Evolutionary conservation across 2,888 invertebrate genomes (phyloP).

Genomic region (Eurytoma adleriae): DNA sequence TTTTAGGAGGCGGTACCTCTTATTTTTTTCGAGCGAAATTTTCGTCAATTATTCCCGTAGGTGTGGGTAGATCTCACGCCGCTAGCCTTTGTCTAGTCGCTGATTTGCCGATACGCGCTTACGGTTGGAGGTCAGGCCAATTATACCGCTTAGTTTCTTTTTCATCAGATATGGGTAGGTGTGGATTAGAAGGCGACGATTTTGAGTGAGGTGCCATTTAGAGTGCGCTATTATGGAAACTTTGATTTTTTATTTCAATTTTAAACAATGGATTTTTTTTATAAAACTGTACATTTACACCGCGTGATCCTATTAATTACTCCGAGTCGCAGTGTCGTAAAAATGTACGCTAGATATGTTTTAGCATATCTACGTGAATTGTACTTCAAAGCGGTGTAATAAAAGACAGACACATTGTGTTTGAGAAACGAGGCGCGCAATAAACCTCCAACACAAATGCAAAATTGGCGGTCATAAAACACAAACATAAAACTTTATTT

Average conservation of each 20-base stretch:
- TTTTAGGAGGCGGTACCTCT: constrained; percentile 14
- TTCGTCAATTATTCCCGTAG: not conserved
- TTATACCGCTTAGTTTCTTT: not conserved
- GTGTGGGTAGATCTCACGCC: not conserved
- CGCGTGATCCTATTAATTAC: too few relatives aligned
- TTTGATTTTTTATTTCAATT: not conserved
- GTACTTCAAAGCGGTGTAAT: too few relatives aligned
- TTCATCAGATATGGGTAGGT: not conserved
- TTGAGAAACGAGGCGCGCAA: too few relatives aligned
- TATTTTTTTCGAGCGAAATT: constrained; percentile 17
- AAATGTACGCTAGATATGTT: too few relatives aligned
- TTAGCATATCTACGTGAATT: too few relatives aligned
- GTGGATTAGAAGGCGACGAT: not conserved
- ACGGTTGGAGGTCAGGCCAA: not conserved
- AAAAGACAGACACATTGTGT: too few relatives aligned
- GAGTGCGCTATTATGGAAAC: not conserved
- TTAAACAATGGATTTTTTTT: too few relatives aligned
- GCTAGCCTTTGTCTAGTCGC: not conserved
- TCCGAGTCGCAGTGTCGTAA: too few relatives aligned
- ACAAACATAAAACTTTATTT: not conserved
- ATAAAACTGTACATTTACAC: too few relatives aligned
- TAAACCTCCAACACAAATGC: too few relatives aligned
- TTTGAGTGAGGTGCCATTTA: not conserved
- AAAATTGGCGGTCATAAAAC: not conserved
- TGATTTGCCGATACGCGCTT: not conserved